phyloP scores from a whole-genome alignment of 2,888 invertebrate genomes.

The Pachycephus smyrnensis region DNA sequence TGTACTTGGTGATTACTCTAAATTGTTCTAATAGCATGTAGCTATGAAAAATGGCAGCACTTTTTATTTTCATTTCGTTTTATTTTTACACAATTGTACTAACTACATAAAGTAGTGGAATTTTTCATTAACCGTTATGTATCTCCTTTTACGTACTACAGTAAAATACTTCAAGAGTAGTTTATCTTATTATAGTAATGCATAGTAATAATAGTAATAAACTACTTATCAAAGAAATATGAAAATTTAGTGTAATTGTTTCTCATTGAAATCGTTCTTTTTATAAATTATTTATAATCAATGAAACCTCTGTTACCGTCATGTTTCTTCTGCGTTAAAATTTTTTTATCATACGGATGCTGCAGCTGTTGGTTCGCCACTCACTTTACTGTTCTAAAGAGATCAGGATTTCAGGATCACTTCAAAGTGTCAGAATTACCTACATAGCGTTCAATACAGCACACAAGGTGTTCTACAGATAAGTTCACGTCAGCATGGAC shows the following conservation, averaged over 20 bases:
- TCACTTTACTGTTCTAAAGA: conserved; percentile 50
- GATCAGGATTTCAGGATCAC: conserved; percentile 44
- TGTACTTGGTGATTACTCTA: conserved; percentile 42
- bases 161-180: background rate
- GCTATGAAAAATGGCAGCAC: background rate
- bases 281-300: background rate
- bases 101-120: background rate
- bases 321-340: background rate
- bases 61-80: background rate
- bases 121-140: background rate
- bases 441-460: background rate
- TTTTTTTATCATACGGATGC: conserved; percentile 26
- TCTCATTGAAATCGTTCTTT: background rate
- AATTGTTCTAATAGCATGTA: conserved; percentile 37
- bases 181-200: background rate
- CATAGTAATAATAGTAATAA: background rate
- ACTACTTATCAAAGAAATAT: background rate
- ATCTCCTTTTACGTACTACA: background rate
- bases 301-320: background rate
- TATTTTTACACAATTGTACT: background rate
- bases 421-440: background rate
- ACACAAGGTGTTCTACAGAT: conserved; percentile 4
- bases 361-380: conserved; percentile 56
- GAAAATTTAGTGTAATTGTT: background rate
- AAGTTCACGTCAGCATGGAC: background rate